phyloP scores from a whole-genome alignment of 2,113 vertebrate genomes.

The Henicopernis longicauda region DNA sequence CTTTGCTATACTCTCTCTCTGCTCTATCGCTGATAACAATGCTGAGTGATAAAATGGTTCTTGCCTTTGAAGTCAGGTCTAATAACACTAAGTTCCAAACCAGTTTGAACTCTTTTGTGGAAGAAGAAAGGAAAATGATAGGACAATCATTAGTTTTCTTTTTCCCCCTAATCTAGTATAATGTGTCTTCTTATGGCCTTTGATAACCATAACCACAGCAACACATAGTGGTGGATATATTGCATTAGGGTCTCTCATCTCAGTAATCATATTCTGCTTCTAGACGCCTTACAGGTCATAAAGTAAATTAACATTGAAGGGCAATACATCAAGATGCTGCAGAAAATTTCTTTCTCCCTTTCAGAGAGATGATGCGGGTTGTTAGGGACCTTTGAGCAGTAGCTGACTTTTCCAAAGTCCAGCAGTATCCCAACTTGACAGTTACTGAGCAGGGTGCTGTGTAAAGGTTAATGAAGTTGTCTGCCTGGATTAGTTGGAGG shows the following conservation, averaged over 20 bases:
- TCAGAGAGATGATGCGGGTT: background rate
- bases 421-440: background rate
- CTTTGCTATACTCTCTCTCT: background rate
- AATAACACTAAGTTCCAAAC: background rate
- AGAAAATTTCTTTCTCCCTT: background rate
- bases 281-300: background rate
- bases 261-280: conserved; percentile 2
- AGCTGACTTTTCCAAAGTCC: background rate
- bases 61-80: background rate
- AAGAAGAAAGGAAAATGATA: background rate
- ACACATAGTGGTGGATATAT: background rate
- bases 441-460: background rate
- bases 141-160: background rate
- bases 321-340: background rate
- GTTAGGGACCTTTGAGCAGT: background rate
- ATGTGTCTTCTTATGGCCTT: background rate
- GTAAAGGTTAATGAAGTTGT: background rate
- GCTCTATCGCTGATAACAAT: background rate
- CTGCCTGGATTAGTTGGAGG: background rate
- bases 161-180: background rate
- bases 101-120: background rate
- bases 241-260: background rate
- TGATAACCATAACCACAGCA: conserved; percentile 21
- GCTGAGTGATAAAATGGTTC: background rate
- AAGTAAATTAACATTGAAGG: background rate